A percentile compares a stretch with the other conserved stretches of the same genome.
Evolutionary conservation across 2,113 vertebrate genomes (phyloP).

Genomic region (Engystomops pustulosus): DNA sequence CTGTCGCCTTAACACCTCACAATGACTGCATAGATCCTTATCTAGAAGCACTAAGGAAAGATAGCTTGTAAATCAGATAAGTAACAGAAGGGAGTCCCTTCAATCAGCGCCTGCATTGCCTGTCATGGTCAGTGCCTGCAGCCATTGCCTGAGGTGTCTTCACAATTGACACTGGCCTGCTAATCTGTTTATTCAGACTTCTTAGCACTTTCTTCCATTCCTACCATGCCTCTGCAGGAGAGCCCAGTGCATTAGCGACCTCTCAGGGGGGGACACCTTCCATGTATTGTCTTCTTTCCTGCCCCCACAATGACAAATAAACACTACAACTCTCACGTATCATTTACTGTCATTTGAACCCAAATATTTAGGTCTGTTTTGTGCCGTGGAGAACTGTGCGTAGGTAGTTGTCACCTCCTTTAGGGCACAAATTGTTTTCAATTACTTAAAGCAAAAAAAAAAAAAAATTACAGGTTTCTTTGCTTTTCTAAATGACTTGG

Average conservation of each 20-base stretch:
- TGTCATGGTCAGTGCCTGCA: constrained; percentile 14
- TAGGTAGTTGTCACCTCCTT: not conserved
- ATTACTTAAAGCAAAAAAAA: constrained; percentile 12
- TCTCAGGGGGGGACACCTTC: constrained; percentile 1
- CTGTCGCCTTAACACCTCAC: constrained; percentile 43
- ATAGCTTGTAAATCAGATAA: constrained; percentile 47
- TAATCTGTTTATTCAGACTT: constrained; percentile 57
- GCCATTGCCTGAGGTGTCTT: constrained; percentile 30
- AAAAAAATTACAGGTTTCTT: constrained; percentile 34
- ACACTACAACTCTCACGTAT: not conserved
- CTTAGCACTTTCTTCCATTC: constrained; percentile 56
- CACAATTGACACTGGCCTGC: constrained; percentile 41
- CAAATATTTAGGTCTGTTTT: constrained; percentile 42
- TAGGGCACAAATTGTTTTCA: not conserved
- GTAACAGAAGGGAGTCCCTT: constrained; percentile 18
- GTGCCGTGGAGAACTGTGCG: not conserved
- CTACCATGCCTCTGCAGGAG: not conserved
- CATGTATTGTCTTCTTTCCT: not conserved
- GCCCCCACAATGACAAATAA: constrained; percentile 5
- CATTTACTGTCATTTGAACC: not conserved
- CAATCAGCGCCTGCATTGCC: constrained; percentile 12
- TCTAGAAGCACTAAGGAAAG: not conserved
- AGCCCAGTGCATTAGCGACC: constrained; percentile 34
- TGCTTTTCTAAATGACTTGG: not conserved
- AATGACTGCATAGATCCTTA: constrained; percentile 29